These are phyloP conservation scores for Camelus dromedarius DNA, from an alignment of 2,113 vertebrate species.

Conservation along the genomic window DNA sequence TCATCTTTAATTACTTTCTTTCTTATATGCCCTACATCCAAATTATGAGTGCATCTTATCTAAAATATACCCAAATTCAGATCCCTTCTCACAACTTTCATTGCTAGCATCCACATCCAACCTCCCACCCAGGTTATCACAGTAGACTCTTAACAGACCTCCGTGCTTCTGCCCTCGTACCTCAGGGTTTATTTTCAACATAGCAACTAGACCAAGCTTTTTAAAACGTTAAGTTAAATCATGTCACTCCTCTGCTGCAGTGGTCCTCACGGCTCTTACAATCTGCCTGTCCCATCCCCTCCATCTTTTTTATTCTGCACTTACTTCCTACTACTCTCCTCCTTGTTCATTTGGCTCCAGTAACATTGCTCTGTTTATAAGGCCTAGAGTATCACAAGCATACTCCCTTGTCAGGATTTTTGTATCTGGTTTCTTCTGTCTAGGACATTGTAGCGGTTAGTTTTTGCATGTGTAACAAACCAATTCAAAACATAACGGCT, in stretches of 20 bases:
- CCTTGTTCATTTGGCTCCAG: neutral
- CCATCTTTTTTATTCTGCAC: neutral
- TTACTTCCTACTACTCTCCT: neutral
- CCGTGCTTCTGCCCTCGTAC: neutral
- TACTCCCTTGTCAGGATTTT: neutral
- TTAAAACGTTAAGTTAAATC: neutral
- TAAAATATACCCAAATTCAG: neutral
- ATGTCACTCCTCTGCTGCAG: neutral
- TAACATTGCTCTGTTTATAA: neutral
- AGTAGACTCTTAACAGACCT: neutral
- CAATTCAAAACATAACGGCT: neutral
- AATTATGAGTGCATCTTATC: neutral
- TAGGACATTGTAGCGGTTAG: neutral
- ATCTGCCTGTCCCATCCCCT: neutral
- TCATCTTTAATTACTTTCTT: constrained; percentile 13
- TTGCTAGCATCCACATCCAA: neutral
- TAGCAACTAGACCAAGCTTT: neutral
- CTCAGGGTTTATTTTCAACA: neutral
- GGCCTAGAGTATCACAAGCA: neutral
- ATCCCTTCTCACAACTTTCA: neutral
- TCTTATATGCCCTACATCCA: neutral
- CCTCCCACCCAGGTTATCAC: neutral
- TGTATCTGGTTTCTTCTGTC: neutral
- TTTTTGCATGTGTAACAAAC: neutral
- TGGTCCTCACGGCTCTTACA: neutral